These are phyloP conservation scores for Platypus cylindrus DNA, from an alignment of 2,888 invertebrate genomes.

Conservation along the genomic window DNA sequence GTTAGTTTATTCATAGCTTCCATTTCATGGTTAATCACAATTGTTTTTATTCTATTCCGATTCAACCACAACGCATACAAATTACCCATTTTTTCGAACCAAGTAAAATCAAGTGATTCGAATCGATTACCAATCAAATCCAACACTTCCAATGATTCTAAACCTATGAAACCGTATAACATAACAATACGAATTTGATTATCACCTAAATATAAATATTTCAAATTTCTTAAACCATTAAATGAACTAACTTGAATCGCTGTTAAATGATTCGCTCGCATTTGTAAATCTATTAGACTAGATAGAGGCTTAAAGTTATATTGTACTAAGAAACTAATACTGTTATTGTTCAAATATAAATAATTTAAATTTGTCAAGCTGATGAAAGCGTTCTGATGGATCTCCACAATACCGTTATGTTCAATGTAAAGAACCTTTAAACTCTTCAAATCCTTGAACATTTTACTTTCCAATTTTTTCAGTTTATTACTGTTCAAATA, in stretches of 20 bases:
- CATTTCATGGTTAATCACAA: constrained; percentile 22
- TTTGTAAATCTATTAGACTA: constrained; percentile 30
- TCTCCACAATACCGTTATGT: constrained; percentile 31
- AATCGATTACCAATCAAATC: constrained; percentile 30
- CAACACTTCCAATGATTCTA: constrained; percentile 28
- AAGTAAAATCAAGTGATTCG: constrained; percentile 22
- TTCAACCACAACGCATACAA: constrained; percentile 29
- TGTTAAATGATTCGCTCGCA: constrained; percentile 29
- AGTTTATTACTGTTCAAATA: constrained; percentile 34
- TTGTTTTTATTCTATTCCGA: constrained; percentile 25
- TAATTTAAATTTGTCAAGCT: constrained; percentile 29
- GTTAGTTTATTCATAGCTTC: constrained; percentile 23
- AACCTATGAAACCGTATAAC: constrained; percentile 31
- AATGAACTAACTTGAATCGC: constrained; percentile 33
- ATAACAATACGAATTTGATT: constrained; percentile 32
- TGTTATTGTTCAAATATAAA: constrained; percentile 33
- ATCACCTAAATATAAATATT: constrained; percentile 30
- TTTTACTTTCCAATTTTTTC: constrained; percentile 27
- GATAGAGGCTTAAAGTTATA: constrained; percentile 31
- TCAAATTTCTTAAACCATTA: constrained; percentile 30
- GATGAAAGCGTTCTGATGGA: constrained; percentile 33
- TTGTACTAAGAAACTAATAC: constrained; percentile 27
- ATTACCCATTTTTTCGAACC: constrained; percentile 26
- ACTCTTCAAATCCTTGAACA: constrained; percentile 29
- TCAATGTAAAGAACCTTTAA: constrained; percentile 33